Evolutionary conservation across 2,888 invertebrate genomes (phyloP), one percentile per base, ranked within the genome.

Genomic region (Tolmerus cingulatus): DNA sequence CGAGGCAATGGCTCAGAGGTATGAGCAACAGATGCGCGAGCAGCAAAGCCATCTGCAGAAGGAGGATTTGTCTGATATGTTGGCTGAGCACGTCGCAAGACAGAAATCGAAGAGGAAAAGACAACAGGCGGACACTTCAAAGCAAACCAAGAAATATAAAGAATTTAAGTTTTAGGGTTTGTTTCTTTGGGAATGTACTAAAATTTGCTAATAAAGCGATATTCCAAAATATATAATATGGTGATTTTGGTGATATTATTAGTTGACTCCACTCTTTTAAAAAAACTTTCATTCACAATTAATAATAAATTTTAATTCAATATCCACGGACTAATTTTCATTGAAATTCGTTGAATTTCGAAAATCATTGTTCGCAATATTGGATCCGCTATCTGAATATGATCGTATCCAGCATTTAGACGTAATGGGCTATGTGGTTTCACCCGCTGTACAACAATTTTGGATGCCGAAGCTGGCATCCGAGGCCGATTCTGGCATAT

Each of bases 51-150:
- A 96, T 91, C 93, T 97, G 86, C 96, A 96, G 90, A 96, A 97
- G 89, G 99, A 99, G 93, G 99, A 99, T 94, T 94, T 99, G 74
- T 98, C 98, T 34, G 99, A 99, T 92, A 99, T 99, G 98, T 95
- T 99, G 91, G 99, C 98, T 5, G 99, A 99, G 92, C 99, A 99
- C 92, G 98, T 98, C 74, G 98, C 98, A 19, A 95, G 98, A 89
- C 98, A 99, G 92, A 98, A 98, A 95, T 98, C 96, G 91, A 98
- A 98, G 93, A 94, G 98, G 89, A 98, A 98, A 92, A 95, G 98
- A 88, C 97, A 98, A 90, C 97, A 97, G 92, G 97, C 97, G 89
- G 96, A 97, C 91, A 97, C 98, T 90, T 95, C 96, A 5, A 98
- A 98, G 92, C 96, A 97, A 90, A 96, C 97, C 16, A 99, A 99